Evolutionary conservation across 1,140 invertebrate species (phyloP), one percentile per base, ranked within the genome.

Genomic region (Coptotermes formosanus): DNA sequence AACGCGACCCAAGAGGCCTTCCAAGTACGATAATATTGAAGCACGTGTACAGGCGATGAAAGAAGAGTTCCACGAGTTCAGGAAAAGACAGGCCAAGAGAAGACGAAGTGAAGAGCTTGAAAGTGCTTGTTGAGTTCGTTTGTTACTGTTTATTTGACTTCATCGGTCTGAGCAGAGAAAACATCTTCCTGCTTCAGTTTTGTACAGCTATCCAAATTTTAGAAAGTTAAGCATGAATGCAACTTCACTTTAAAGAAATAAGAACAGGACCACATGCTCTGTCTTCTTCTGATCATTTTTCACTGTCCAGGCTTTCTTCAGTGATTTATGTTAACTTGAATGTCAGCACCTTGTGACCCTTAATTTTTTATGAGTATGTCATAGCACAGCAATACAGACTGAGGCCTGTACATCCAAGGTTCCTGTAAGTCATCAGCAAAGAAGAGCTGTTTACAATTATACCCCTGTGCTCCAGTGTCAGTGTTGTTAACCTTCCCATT

Each of bases 1-100:
- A 16, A 85, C 88, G 82, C 88, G 87, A 86, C 87, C 88, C 82
- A 88, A 87, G 59, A 83, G 82, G 81, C 87, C 87, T 55, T 91
- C 93, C 59, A 93, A 94, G 12, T 94, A 95, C 84, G 95, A 96
- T 88, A 97, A 97, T 90, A 96, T 97, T 88, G 97, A 97, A 89
- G 96, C 97, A 8, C 93, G 98, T 84, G 96, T 98, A 85, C 96
- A 97, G 88, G 97, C 97, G 52, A 97, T 99, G 95, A 97, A 98
- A 89, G 96, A 98, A 90, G 97, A 99, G 91, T 99, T 98, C 91
- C 95, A 98, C 90, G 95, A 97, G 90, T 98, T 98, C 91, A 93
- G 97, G 85, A 95, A 97, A 89, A 93, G 97, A 69, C 97, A 98
- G 90, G 96, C 96, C 82, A 89, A 91, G 84, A 93, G 94, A 90